These are phyloP conservation scores for Paraescarpia echinospica DNA, from an alignment of 1,140 invertebrate species.

Conservation along the genomic window DNA sequence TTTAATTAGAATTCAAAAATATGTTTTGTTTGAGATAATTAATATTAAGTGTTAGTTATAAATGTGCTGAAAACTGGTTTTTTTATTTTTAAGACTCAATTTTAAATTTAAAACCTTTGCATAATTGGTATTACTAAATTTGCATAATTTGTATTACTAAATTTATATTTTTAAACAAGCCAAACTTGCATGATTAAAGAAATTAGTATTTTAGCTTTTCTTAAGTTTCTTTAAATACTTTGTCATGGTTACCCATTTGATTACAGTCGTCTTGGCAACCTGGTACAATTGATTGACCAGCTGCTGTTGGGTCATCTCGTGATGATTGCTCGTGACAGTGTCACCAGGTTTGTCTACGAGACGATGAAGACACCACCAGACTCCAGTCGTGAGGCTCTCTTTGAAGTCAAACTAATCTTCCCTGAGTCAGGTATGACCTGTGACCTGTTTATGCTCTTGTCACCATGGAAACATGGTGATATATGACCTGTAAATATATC, in stretches of 20 bases:
- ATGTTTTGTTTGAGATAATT: not conserved
- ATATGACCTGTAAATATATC: not conserved
- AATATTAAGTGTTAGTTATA: not conserved
- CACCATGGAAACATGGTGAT: not conserved
- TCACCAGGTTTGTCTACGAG: slow-evolving; percentile 42
- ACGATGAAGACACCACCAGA: slow-evolving; percentile 36
- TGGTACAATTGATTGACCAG: slow-evolving; percentile 54
- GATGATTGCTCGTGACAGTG: slow-evolving; percentile 45
- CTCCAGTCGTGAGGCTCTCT: slow-evolving; percentile 45
- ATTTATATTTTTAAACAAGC: no score
- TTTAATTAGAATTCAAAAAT: no score
- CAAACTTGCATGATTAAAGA: no score
- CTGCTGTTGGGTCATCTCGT: slow-evolving; percentile 54
- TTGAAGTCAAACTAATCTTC: slow-evolving; percentile 47
- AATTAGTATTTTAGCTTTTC: not conserved
- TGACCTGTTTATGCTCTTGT: not conserved
- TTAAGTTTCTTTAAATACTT: not conserved
- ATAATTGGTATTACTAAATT: not conserved
- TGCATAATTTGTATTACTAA: not conserved
- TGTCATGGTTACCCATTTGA: not conserved
- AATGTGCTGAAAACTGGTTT: no score
- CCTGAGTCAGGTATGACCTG: slow-evolving; percentile 43
- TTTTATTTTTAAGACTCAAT: no score
- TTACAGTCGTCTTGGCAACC: slow-evolving; percentile 49
- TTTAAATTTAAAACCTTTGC: not conserved